A percentile compares a stretch with the other conserved stretches of the same genome.
These are phyloP conservation scores for Apodemia zela DNA, from an alignment of 2,888 invertebrate species.

Conservation along the genomic window DNA sequence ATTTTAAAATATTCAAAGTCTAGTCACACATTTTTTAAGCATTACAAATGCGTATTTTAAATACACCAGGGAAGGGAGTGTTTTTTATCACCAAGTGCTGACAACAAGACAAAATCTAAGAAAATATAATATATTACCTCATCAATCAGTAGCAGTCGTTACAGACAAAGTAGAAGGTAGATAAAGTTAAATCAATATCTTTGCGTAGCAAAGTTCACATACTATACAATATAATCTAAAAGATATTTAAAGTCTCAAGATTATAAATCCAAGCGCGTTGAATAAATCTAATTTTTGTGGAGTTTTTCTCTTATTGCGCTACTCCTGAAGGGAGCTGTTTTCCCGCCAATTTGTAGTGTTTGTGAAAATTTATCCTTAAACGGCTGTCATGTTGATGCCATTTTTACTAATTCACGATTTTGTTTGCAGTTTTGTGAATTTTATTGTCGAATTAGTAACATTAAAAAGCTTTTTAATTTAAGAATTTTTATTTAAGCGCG, in stretches of 20 bases:
- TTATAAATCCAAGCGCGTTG: constrained; percentile 34
- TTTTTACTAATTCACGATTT: constrained; percentile 23
- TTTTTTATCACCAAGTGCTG: no score
- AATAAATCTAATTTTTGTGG: constrained; percentile 75
- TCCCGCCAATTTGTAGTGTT: constrained; percentile 74
- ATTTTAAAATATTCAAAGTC: no score
- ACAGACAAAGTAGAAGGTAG: not conserved
- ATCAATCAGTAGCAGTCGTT: no score
- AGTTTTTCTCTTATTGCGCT: constrained; percentile 71
- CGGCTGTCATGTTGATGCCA: constrained; percentile 46
- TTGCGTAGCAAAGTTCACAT: not conserved
- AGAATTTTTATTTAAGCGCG: no score
- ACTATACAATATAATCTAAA: not conserved
- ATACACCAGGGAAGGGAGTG: no score
- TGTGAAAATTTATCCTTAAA: constrained; percentile 65
- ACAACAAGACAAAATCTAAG: no score
- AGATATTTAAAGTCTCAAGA: constrained; percentile 53
- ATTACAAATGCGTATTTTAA: no score
- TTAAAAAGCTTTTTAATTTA: constrained; percentile 4
- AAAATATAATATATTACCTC: no score
- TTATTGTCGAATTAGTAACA: not conserved
- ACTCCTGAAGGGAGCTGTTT: constrained; percentile 52
- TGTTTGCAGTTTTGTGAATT: constrained; percentile 15
- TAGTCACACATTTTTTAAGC: no score
- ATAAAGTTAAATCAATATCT: not conserved